phyloP scores from a whole-genome alignment of 2,888 invertebrate species.

The Brachyptera risi region DNA sequence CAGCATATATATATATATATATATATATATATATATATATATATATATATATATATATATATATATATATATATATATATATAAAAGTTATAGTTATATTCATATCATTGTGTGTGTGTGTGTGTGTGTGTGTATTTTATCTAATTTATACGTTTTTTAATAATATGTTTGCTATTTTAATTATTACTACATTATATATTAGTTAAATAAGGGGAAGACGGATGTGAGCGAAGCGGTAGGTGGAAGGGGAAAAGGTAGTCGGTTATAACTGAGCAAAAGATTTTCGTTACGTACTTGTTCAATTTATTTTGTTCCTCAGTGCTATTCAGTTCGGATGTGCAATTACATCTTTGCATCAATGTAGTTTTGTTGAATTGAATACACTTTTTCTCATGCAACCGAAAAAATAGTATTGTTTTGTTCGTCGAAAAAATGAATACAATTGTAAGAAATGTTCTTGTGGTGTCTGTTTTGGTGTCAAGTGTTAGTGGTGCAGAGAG shows the following conservation, averaged over 20 bases:
- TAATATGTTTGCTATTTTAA: no score
- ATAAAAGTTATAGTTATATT: no score
- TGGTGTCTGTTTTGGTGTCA: not conserved
- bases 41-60: not conserved
- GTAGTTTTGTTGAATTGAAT: no score
- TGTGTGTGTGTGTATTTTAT: no score
- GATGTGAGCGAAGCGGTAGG: not conserved
- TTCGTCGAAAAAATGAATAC: no score
- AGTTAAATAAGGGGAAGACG: not conserved
- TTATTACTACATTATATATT: not conserved
- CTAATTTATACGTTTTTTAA: no score
- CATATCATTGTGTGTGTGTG: no score
- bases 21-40: slow-evolving; percentile 6
- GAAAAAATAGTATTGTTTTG: not conserved
- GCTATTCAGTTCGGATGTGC: slow-evolving; percentile 6
- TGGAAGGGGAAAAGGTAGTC: not conserved
- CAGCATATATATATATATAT: no score
- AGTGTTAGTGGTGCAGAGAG: slow-evolving; percentile 5
- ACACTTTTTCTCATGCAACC: no score
- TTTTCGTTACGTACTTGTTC: not conserved
- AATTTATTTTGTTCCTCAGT: not conserved
- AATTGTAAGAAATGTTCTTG: slow-evolving; percentile 1
- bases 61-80: slow-evolving; percentile 6
- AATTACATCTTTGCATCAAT: no score
- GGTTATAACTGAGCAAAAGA: not conserved